These are phyloP conservation scores for Maconellicoccus hirsutus DNA, from an alignment of 1,140 invertebrate species.

Conservation along the genomic window DNA sequence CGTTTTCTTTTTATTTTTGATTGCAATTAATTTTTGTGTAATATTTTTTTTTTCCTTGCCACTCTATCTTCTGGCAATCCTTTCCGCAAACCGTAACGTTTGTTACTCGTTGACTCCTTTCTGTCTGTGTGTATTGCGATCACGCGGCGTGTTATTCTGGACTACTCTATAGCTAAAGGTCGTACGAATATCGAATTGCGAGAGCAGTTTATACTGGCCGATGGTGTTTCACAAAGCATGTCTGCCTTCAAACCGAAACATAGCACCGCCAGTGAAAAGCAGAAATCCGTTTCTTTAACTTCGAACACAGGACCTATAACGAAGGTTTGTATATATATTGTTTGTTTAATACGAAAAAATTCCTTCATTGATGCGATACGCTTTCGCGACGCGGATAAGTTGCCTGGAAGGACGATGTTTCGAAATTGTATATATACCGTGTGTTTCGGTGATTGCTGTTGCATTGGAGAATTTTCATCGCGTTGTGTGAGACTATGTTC, in stretches of 20 bases:
- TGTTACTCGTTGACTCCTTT: neutral
- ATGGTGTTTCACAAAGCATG: slow-evolving; percentile 95
- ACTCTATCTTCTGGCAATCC: slow-evolving; percentile 12
- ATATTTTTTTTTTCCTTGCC: slow-evolving; percentile 11
- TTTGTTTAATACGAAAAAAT: no score
- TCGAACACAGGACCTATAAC: slow-evolving; percentile 73
- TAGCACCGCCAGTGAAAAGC: slow-evolving; percentile 63
- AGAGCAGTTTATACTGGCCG: slow-evolving; percentile 95
- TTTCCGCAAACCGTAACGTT: neutral
- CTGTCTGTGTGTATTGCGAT: slow-evolving; percentile 23
- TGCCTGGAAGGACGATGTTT: no score
- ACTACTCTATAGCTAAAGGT: slow-evolving; percentile 74
- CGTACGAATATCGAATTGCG: slow-evolving; percentile 97
- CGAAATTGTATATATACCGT: no score
- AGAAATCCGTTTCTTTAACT: slow-evolving; percentile 47
- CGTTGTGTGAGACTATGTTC: no score
- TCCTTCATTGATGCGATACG: no score
- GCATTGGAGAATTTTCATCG: no score
- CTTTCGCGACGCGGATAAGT: no score
- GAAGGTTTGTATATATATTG: slow-evolving; percentile 50
- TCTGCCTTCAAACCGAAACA: slow-evolving; percentile 84
- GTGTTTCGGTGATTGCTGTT: no score
- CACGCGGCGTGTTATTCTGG: slow-evolving; percentile 1
- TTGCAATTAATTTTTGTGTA: slow-evolving; percentile 18
- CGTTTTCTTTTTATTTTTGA: slow-evolving; percentile 21